Percentiles rank a stretch among this genome's conserved stretches.
Evolutionary conservation across 1,140 invertebrate species (phyloP).

Genomic region (Macrocentrus cingulum): DNA sequence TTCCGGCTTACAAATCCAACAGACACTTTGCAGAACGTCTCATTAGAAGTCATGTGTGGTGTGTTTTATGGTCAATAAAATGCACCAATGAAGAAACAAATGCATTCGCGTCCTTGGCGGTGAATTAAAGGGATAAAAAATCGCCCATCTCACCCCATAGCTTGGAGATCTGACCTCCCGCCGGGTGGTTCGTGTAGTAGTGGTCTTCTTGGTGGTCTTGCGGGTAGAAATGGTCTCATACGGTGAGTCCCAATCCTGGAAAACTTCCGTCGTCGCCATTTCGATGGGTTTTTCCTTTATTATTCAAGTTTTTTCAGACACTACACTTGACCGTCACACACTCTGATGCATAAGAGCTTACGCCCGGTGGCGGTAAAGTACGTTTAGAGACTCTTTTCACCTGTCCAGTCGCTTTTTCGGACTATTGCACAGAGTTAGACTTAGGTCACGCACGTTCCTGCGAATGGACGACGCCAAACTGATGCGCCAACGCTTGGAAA

Average conservation of each 20-base stretch:
- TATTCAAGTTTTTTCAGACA: neutral
- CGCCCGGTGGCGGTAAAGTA: neutral
- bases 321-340: neutral
- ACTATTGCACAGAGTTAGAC: neutral
- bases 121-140: too few relatives aligned
- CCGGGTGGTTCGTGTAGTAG: conserved; percentile 40
- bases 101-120: too few relatives aligned
- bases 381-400: neutral
- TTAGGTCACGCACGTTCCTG: conserved; percentile 42
- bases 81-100: too few relatives aligned
- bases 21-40: too few relatives aligned
- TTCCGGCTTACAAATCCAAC: too few relatives aligned
- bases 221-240: conserved; percentile 43
- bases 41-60: too few relatives aligned
- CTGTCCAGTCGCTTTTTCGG: neutral
- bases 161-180: conserved; percentile 14
- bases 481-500: conserved; percentile 38
- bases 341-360: neutral
- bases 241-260: conserved; percentile 55
- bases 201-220: conserved; percentile 45
- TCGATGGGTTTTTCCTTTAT: neutral
- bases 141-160: conserved; percentile 34
- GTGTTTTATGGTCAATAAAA: too few relatives aligned
- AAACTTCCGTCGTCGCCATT: conserved; percentile 57
- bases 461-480: conserved; percentile 49